These are phyloP conservation scores for Artemia sp. DNA, from an alignment of 2,888 invertebrate genomes.

Conservation along the genomic window DNA sequence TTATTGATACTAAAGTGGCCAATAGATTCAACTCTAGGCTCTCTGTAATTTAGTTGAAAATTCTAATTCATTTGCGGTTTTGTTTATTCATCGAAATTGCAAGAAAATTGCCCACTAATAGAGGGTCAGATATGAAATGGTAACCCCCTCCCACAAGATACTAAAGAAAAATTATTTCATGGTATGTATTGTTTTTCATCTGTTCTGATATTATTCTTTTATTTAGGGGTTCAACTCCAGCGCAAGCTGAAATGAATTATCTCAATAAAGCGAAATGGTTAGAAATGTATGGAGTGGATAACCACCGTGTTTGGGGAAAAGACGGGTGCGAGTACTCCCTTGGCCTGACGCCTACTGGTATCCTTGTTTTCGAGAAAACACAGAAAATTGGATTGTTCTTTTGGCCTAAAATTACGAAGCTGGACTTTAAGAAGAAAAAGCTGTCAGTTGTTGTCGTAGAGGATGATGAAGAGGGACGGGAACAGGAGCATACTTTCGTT, in stretches of 20 bases:
- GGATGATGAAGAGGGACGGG: conserved; percentile 88
- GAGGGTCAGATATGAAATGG: neutral
- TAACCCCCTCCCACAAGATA: neutral
- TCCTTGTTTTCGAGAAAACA: conserved; percentile 87
- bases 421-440: conserved; percentile 96
- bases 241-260: conserved; percentile 85
- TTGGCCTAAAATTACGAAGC: conserved; percentile 95
- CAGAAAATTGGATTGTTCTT: conserved; percentile 97
- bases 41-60: too few species aligned
- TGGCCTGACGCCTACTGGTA: conserved; percentile 93
- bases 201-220: conserved; percentile 17
- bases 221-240: conserved; percentile 63
- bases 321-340: conserved; percentile 90
- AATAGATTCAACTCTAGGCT: too few species aligned
- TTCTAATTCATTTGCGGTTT: too few species aligned
- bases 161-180: neutral
- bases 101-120: too few species aligned
- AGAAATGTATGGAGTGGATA: conserved; percentile 98
- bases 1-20: too few species aligned
- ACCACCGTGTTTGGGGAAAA: conserved; percentile 72
- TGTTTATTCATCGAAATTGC: too few species aligned
- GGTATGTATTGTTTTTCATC: neutral
- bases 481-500: conserved; percentile 97
- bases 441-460: conserved; percentile 92
- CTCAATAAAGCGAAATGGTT: conserved; percentile 92